Base-by-base conservation (phyloP, 92 coral and sea anemone genomes). In the Palythoa grandis region DNA sequence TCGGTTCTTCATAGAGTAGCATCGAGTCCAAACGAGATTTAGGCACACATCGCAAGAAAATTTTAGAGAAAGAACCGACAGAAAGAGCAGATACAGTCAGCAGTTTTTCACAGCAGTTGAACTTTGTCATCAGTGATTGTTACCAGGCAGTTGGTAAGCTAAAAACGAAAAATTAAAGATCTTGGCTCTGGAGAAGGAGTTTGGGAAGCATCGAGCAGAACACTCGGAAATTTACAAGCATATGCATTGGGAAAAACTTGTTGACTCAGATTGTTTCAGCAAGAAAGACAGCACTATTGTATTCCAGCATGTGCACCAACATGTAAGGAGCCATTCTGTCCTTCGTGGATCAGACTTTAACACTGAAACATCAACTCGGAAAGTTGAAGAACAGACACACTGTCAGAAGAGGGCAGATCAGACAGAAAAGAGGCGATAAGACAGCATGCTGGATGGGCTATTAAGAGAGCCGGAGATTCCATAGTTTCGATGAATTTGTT, bases 31-130 rank as follows among this genome's bases (percentile, higher is more conserved):
- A n/a, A 52, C 43, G 39, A 48, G 43, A 20, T 12, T 3, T 24
- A 76, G 43, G 66, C 83, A 52, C 53, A 78, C 16, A 25, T 78
- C 9, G 83, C 83, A 15, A 78, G 23, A 23, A 38, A 73, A 39
- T 73, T 3, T 12, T 11, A 43, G 57, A 73, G 38, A 73, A 52
- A 9, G 15, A 40, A 72, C 5, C 15, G 7, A 23, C 47, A 15
- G 24, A 14, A 73, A 10, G 10, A 39, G 47, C 47, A 15, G 24
- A 14, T 40, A 10, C 35, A 39, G 47, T 9, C 54, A 73, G 54
- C 78, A 47, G 78, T 22, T 13, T 39, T 73, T 15, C 38, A 71
- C 76, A 43, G 12, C 76, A 71, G 50, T 16, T 71, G 10, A 71
- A 71, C 48, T 22, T 16, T 5, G 17, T 39, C 50, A 35, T 71